phyloP scores from a whole-genome alignment of 2,888 invertebrate genomes.

The Prosapia bicincta region DNA sequence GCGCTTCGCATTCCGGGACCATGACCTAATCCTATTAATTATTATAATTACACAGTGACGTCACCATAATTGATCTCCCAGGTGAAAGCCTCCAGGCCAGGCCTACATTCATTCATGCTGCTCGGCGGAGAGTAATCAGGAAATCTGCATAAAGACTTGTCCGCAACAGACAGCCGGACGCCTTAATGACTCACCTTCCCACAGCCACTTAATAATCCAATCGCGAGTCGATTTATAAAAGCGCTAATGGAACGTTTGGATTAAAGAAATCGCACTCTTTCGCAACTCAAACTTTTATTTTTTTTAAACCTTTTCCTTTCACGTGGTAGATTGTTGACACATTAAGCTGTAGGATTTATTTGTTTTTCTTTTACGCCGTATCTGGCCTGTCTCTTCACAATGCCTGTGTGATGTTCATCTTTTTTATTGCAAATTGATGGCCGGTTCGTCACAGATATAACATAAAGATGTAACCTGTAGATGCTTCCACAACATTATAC shows the following conservation, averaged over 20 bases:
- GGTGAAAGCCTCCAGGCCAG: neutral
- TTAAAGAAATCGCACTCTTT: neutral
- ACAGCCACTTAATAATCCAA: neutral
- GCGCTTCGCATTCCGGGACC: neutral
- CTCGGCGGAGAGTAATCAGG: neutral
- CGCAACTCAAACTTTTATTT: too few relatives aligned
- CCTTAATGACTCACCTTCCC: neutral
- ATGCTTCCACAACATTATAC: too few relatives aligned
- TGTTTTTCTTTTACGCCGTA: too few relatives aligned
- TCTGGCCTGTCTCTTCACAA: too few relatives aligned
- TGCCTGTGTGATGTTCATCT: too few relatives aligned
- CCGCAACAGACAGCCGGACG: neutral
- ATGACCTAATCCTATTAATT: slow-evolving; percentile 2
- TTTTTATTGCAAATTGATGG: too few relatives aligned
- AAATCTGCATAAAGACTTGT: neutral
- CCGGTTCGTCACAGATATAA: too few relatives aligned
- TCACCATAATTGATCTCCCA: neutral
- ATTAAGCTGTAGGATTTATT: too few relatives aligned
- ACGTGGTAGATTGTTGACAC: too few relatives aligned
- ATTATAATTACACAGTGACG: neutral
- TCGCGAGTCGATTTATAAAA: neutral
- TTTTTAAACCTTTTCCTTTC: too few relatives aligned
- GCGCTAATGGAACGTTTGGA: neutral
- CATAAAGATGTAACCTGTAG: too few relatives aligned
- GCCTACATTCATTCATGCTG: neutral